A percentile compares a stretch with the other conserved stretches of the same genome.
These are phyloP conservation scores for Muntiacus muntjak DNA, from an alignment of 2,113 vertebrate species.

Conservation along the genomic window DNA sequence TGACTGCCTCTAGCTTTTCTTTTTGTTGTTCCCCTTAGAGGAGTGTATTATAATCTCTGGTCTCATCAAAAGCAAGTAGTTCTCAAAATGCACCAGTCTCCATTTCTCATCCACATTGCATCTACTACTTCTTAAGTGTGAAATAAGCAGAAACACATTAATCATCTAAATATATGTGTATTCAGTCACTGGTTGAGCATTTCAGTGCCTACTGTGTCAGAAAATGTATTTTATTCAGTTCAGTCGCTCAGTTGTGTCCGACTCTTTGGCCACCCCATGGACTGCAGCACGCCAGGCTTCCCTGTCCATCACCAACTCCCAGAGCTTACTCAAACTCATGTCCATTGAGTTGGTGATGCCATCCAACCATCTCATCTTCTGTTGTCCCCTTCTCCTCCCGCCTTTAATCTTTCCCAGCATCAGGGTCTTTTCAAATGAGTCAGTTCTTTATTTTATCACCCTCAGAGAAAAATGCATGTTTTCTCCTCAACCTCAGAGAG, in stretches of 20 bases:
- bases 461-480: neutral
- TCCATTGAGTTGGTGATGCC: neutral
- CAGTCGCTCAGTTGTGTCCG: neutral
- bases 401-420: neutral
- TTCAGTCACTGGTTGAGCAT: neutral
- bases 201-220: neutral
- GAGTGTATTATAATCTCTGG: neutral
- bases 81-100: neutral
- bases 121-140: neutral
- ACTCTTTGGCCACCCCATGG: neutral
- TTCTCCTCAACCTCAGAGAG: neutral
- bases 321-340: neutral
- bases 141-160: neutral
- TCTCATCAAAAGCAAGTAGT: neutral
- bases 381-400: neutral
- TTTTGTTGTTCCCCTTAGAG: neutral
- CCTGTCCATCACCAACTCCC: neutral
- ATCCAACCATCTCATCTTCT: neutral
- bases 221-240: neutral
- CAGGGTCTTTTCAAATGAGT: neutral
- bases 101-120: neutral
- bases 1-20: neutral
- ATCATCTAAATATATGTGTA: neutral
- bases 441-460: neutral
- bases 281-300: neutral